A percentile compares a stretch with the other conserved stretches of the same genome.
These are phyloP conservation scores for Speoplatyrhinus poulsoni DNA, from an alignment of 2,113 vertebrate genomes.

Conservation along the genomic window DNA sequence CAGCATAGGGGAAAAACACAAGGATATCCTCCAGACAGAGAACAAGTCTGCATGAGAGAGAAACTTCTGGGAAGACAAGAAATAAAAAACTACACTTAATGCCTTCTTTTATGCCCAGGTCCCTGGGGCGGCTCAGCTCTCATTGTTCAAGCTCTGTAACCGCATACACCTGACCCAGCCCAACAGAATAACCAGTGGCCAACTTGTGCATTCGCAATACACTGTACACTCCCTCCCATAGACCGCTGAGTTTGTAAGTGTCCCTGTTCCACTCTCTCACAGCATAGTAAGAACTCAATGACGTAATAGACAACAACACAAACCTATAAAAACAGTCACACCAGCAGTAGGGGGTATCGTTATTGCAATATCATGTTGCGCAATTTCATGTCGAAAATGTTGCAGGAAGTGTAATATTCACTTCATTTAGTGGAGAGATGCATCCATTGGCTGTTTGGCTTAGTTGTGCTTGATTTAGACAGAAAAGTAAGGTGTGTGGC, in stretches of 20 bases:
- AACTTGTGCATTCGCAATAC: constrained; percentile 3
- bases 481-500: too few species aligned
- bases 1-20: neutral
- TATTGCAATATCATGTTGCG: too few species aligned
- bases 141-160: constrained; percentile 51
- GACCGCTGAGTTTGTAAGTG: constrained; percentile 18
- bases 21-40: neutral
- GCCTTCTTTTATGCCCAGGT: constrained; percentile 33
- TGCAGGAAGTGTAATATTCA: too few species aligned
- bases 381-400: too few species aligned
- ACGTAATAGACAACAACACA: neutral
- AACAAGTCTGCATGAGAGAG: constrained; percentile 17
- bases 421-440: too few species aligned
- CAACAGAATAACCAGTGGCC: constrained; percentile 26
- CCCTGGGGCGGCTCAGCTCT: constrained; percentile 34
- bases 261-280: constrained; percentile 11
- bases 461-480: too few species aligned
- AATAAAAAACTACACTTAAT: constrained; percentile 30
- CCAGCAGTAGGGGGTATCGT: neutral
- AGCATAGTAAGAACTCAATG: neutral
- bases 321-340: neutral
- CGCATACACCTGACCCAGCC: constrained; percentile 57
- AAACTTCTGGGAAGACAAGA: constrained; percentile 9
- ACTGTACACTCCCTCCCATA: constrained; percentile 16
- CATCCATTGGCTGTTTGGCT: too few species aligned